These are phyloP conservation scores for Globodera rostochiensis DNA, from an alignment of 1,140 invertebrate genomes.

Conservation along the genomic window DNA sequence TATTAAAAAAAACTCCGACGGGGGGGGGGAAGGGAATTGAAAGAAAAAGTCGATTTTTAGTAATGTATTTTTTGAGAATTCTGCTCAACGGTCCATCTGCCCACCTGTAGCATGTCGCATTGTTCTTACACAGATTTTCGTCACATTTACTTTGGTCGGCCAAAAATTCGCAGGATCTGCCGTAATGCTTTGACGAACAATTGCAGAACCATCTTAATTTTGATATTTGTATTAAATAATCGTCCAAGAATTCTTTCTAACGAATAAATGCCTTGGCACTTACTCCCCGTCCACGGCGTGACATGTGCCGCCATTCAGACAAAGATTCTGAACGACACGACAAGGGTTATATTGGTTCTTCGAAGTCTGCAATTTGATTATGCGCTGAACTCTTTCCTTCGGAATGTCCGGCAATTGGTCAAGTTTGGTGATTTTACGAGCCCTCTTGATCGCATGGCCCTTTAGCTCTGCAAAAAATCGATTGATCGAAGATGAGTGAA, in stretches of 20 bases:
- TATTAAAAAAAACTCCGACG: too few species aligned
- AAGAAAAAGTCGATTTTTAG: not conserved
- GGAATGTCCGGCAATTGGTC: slow-evolving; percentile 10
- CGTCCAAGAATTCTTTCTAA: too few species aligned
- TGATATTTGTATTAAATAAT: not conserved
- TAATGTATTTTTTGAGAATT: not conserved
- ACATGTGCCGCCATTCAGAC: slow-evolving; percentile 29
- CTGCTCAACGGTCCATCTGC: not conserved
- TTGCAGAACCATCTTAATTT: slow-evolving; percentile 42
- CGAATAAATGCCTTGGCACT: not conserved
- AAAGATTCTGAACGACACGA: slow-evolving; percentile 15
- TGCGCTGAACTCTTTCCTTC: not conserved
- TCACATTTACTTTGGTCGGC: slow-evolving; percentile 38
- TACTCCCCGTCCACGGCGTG: slow-evolving; percentile 10
- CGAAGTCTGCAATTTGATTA: not conserved
- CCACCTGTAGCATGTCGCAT: slow-evolving; percentile 49
- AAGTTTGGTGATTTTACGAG: not conserved
- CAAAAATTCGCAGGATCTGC: slow-evolving; percentile 44
- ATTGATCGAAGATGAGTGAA: not conserved
- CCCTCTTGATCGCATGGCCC: not conserved
- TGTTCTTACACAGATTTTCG: slow-evolving; percentile 38
- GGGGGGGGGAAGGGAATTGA: too few species aligned
- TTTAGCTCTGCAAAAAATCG: not conserved
- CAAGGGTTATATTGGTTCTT: slow-evolving; percentile 17
- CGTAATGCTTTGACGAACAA: slow-evolving; percentile 37